Percentiles rank a stretch among this genome's conserved stretches.
These are phyloP conservation scores for Amia ocellicauda DNA, from an alignment of 2,113 vertebrate genomes.

Conservation along the genomic window DNA sequence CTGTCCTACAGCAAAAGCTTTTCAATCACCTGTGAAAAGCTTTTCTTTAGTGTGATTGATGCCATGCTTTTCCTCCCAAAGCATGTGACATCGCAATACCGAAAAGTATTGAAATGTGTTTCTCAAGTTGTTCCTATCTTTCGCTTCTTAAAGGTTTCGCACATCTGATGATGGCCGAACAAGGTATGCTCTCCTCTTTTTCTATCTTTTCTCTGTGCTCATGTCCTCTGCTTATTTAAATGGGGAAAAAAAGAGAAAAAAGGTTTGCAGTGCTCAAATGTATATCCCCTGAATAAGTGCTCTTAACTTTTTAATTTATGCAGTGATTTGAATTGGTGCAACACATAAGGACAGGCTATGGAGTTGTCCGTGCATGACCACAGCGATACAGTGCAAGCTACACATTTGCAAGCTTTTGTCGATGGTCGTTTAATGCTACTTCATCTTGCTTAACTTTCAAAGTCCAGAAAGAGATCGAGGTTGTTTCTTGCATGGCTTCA, in stretches of 20 bases:
- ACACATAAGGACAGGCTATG: not conserved
- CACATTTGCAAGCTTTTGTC: not conserved
- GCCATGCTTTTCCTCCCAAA: slow-evolving; percentile 51
- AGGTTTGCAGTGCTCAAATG: too few relatives aligned
- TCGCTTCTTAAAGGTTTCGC: slow-evolving; percentile 75
- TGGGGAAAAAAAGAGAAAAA: too few relatives aligned
- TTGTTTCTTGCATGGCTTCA: not conserved
- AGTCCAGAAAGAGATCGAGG: too few relatives aligned
- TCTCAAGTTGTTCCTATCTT: slow-evolving; percentile 24
- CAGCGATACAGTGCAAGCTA: not conserved
- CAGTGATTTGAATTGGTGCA: not conserved
- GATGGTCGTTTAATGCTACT: not conserved
- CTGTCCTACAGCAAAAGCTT: slow-evolving; percentile 31
- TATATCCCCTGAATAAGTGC: not conserved
- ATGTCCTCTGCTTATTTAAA: not conserved
- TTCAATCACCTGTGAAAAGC: slow-evolving; percentile 32
- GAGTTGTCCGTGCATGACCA: not conserved
- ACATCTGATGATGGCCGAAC: slow-evolving; percentile 95
- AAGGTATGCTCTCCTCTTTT: slow-evolving; percentile 78
- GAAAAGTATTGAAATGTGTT: slow-evolving; percentile 46
- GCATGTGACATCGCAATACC: slow-evolving; percentile 57
- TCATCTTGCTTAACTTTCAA: not conserved
- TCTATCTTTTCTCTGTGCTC: slow-evolving; percentile 21
- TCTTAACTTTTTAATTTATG: not conserved
- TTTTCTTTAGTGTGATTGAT: slow-evolving; percentile 38